Percentiles rank a stretch among this genome's conserved stretches.
Evolutionary conservation across 2,888 invertebrate genomes (phyloP).

Genomic region (Choreutis nemorana): DNA sequence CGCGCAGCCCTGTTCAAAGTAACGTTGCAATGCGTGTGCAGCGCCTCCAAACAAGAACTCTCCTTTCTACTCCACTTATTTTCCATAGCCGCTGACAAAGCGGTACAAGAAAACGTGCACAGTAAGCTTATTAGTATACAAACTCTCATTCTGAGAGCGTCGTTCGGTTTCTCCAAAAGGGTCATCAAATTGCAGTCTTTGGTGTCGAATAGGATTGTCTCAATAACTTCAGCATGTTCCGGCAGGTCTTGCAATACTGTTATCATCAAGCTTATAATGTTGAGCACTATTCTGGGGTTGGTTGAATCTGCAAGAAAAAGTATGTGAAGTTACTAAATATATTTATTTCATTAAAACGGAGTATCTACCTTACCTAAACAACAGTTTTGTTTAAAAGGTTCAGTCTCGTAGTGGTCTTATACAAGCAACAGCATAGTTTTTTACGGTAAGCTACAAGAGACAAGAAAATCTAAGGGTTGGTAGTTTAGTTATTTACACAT

Average conservation of each 20-base stretch:
- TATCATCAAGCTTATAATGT: conserved; percentile 76
- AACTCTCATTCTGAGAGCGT: conserved; percentile 68
- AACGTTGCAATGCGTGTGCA: conserved; percentile 70
- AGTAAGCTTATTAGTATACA: conserved; percentile 77
- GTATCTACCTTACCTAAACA: no score
- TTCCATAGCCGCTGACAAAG: conserved; percentile 64
- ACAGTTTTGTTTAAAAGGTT: no score
- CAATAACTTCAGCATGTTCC: conserved; percentile 78
- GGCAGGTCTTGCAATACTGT: conserved; percentile 77
- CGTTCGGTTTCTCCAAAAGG: conserved; percentile 66
- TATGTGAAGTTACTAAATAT: not conserved
- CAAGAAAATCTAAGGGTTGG: no score
- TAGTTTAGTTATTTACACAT: conserved; percentile 34
- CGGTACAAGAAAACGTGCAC: conserved; percentile 72
- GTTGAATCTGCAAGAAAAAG: conserved; percentile 46
- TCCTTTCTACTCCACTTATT: conserved; percentile 69
- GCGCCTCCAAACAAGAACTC: conserved; percentile 64
- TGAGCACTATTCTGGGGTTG: conserved; percentile 70
- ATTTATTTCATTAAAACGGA: no score
- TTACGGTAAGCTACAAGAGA: no score
- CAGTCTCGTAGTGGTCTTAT: no score
- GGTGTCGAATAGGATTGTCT: conserved; percentile 71
- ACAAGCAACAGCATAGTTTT: no score
- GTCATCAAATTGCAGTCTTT: conserved; percentile 54
- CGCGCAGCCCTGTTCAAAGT: conserved; percentile 68